Conservation (phyloP, 2,113 vertebrate species). For the Trinectes maculatus region DNA sequence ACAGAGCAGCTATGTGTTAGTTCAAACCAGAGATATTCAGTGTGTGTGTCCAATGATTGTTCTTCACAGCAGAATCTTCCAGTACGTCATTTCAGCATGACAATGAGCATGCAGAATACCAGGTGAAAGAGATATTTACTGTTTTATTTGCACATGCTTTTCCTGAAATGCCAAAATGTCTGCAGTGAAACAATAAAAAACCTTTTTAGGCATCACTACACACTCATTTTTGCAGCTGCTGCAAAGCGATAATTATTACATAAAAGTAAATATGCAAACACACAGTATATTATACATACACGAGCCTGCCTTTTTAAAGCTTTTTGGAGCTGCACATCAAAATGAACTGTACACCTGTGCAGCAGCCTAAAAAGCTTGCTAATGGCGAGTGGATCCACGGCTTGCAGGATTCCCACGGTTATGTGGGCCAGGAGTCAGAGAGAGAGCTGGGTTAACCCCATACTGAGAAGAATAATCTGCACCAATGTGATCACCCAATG, state of each 20-base stretch:
- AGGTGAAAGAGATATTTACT: no score
- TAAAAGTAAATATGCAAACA: no score
- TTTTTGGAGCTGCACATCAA: slow-evolving; percentile 6
- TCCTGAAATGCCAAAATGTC: no score
- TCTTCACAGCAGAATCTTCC: background rate
- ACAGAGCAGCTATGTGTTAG: no score
- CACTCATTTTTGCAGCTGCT: no score
- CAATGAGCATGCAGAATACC: no score
- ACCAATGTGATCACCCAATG: slow-evolving; percentile 69
- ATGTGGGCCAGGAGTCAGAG: slow-evolving; percentile 62
- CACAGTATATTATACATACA: background rate
- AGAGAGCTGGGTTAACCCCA: slow-evolving; percentile 75
- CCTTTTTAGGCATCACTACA: no score
- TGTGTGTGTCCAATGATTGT: background rate
- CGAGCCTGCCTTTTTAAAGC: slow-evolving; percentile 1
- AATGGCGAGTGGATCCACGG: slow-evolving; percentile 21
- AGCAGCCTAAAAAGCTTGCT: slow-evolving; percentile 20
- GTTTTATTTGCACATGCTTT: no score
- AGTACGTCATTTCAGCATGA: no score
- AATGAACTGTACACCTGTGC: background rate
- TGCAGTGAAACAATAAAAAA: no score
- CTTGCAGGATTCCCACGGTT: slow-evolving; percentile 69
- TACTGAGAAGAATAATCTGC: slow-evolving; percentile 72
- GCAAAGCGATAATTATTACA: no score
- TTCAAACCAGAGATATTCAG: background rate